Base-by-base conservation (phyloP, 2,888 invertebrate species). In the Dysmachus trigonus region DNA sequence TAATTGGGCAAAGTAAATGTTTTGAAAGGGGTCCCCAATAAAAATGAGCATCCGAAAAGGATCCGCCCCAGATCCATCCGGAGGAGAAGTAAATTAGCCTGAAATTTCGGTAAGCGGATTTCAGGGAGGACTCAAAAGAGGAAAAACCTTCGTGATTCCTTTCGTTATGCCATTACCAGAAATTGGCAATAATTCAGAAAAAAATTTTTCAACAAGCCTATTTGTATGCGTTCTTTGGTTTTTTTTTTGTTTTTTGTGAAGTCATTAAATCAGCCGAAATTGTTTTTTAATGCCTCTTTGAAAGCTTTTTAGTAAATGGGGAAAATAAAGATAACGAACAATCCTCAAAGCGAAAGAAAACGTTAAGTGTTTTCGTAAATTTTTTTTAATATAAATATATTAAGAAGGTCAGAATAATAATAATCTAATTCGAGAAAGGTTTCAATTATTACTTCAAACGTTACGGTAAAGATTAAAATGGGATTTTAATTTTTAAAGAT, bases 1-100 rank as follows among this genome's bases (percentile, higher is more conserved):
- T 76, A 76, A 76, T 76, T 76, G 76, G 33, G 76, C 22, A 76
- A 76, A 76, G 76, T 76, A 76, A 76, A 76, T 76, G 76, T 76
- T 76, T 76, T 76, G 76, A 76, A 76, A 76, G 76, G 76, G 76
- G 33, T 76, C 35, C 22, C 33, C 41, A 51, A 79, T 51, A 62
- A 62, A 62, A 62, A 62, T 62, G 62, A 62, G 62, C 62, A 62
- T 62, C 27, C 22, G 10, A 18, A 62, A 62, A 62, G 18, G 62
- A 62, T 62, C 62, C 47, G 7, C 2, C 10, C 62, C 22, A 2
- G 7, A 2, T 2, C 62, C 22, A 2, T 41, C 2, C 62, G 10
- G 27, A 22, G 27, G 27, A 62, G 62, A 62, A 62, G 62, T 62
- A 62, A 62, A 62, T 62, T 62, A 62, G 62, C 62, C 62, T 10